Base-by-base conservation (phyloP, 2,113 vertebrate genomes). In the Colaptes auratus region DNA sequence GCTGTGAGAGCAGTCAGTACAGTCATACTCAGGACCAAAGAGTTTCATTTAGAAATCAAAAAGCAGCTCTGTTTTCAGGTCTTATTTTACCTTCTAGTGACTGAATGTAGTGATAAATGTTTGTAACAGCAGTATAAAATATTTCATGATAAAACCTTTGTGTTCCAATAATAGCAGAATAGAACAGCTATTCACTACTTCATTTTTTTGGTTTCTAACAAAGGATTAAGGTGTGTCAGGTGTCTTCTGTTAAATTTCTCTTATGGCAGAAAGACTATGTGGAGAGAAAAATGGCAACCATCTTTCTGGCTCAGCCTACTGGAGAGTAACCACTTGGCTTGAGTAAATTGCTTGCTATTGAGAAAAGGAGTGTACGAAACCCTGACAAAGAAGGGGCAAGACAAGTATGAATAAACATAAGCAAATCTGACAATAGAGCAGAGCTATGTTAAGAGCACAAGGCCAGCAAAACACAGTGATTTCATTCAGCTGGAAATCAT, bases 401-500 rank as follows among this genome's bases (percentile, higher is more conserved):
- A 25, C 73, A 91, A 86, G 52, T 75, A 84, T 78, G 21, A 60
- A 50, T 55, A 79, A 10, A 82, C n/a, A 88, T 83, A 96, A 94
- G 72, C 85, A 93, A 77, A 94, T 61, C 53, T 88, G 89, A 93
- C 82, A 95, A 65, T 79, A 72, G 30, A 90, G 52, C 53, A 91
- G 82, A 89, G 72, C 80, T 73, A 33, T 71, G 53, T 64, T 89
- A 93, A 59, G n/a, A 96, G 70, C 65, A 83, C 10, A 56, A 92
- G 87, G 69, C 80, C 82, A 82, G 58, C 1, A 0, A 33, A 69
- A 65, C 21, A 60, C 53, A 77, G 74, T n/a, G 58, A 81, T 87
- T 97, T 96, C 39, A 92, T 94, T 92, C 72, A 73, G 33, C 82
- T 87, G 42, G 95, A 96, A 97, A 92, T 89, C 33, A 42, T 64